Base-by-base conservation (phyloP, 92 coral and sea anemone species). In the Parazoanthus atlanticus region DNA sequence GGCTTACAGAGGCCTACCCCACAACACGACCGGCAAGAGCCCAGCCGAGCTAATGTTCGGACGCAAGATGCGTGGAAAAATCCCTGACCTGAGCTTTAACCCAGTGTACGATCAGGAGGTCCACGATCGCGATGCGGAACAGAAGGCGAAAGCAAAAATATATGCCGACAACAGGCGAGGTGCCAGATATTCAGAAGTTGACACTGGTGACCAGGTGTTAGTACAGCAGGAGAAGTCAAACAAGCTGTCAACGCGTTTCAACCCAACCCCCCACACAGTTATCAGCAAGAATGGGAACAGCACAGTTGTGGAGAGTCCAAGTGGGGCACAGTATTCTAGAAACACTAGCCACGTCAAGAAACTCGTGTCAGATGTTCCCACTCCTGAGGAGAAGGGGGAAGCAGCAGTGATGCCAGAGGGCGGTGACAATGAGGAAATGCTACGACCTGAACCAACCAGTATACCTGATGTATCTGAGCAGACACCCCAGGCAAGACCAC, bases 21-120 rank as follows among this genome's bases (percentile, higher is more conserved):
- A 90, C 85, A 71, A 65, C 52, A 79, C 85, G 41, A 89, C 89
- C 8, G 85, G 91, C 12, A 74, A n/a, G 84, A 89, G 91, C 71
- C 89, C 91, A 64, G 92, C 92, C 6, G 90, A 86, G 73, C 78
- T 86, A 61, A 33, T 90, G 41, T 90, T 90, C 81, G 75, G 81
- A 13, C 92, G 82, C 61, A 90, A 70, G 76, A 78, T 90, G 74
- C 83, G 85, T 5, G 83, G 84, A 46, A 61, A 71, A 41, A 21
- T 85, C 30, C 92, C 90, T 11, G 92, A 86, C 67, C 33, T 86
- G 47, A 79, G 90, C 32, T 52, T 66, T 70, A 64, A 67, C 31
- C 81, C 81, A 19, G 33, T 25, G 73, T 84, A 86, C 25, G 85
- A 86, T 46, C 89, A 76, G 31, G 89, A 78, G 30, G 73, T 78